Conservation (phyloP, 2,888 invertebrate genomes). For the Plutella xylostella region DNA sequence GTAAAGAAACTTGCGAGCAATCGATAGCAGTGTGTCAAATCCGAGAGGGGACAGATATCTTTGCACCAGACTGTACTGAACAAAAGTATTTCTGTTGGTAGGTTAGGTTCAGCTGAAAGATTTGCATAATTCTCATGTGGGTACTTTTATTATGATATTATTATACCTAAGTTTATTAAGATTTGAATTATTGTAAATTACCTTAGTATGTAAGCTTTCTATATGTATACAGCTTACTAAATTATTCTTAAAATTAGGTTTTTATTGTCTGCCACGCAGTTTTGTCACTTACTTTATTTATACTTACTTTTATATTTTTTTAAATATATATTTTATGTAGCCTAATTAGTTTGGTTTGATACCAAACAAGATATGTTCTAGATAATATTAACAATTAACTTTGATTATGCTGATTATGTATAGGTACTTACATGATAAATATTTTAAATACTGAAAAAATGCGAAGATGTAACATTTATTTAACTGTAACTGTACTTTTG, state of each 20-base stretch:
- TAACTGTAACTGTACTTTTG: not conserved
- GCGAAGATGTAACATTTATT: not conserved
- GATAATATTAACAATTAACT: not conserved
- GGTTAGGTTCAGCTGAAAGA: too few relatives aligned
- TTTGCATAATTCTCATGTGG: not conserved
- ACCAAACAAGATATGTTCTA: not conserved
- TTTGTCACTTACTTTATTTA: conserved; percentile 22
- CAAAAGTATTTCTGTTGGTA: too few relatives aligned
- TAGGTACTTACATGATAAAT: not conserved
- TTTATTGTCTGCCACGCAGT: conserved; percentile 51
- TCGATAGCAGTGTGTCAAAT: too few relatives aligned
- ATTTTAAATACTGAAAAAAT: not conserved
- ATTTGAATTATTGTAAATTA: not conserved
- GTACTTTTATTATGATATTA: not conserved
- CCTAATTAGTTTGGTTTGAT: not conserved
- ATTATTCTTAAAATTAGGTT: conserved; percentile 20
- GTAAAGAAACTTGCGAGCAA: too few relatives aligned
- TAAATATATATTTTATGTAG: not conserved
- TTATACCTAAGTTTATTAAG: not conserved
- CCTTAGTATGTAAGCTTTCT: not conserved
- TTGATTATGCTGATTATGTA: not conserved
- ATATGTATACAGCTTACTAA: conserved; percentile 4
- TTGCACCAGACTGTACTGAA: too few relatives aligned
- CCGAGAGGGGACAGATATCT: too few relatives aligned
- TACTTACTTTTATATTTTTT: conserved; percentile 14